Conservation (phyloP, 2,113 vertebrate genomes). For the Platycercus adscitus region DNA sequence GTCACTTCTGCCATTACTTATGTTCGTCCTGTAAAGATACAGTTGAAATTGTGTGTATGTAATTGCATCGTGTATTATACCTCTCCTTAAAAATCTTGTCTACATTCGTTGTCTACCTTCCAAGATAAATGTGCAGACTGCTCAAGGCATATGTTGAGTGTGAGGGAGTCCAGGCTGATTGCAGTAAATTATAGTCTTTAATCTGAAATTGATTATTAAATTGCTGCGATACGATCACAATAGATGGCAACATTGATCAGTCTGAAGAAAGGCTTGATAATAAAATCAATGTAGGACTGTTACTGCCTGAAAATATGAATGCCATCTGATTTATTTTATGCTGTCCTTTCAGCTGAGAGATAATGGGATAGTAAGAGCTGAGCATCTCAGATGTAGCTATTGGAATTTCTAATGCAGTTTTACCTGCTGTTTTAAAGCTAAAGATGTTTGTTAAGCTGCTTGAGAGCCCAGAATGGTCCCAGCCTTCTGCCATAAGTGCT, state of each 20-base stretch:
- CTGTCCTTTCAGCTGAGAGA: not conserved
- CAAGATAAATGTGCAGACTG: not conserved
- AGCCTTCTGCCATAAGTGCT: not conserved
- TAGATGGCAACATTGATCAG: not conserved
- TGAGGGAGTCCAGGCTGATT: not conserved
- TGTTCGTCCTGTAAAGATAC: not conserved
- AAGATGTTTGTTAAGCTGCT: not conserved
- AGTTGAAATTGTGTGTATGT: not conserved
- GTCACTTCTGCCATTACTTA: not conserved
- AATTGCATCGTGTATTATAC: not conserved
- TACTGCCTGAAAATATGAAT: not conserved
- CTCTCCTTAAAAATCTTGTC: not conserved
- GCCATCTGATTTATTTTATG: not conserved
- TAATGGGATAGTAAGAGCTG: not conserved
- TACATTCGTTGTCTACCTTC: not conserved
- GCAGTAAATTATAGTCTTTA: not conserved
- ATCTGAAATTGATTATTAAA: slow-evolving; percentile 41
- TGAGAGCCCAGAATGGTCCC: not conserved
- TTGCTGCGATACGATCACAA: not conserved
- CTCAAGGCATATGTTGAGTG: not conserved
- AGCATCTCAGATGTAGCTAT: not conserved
- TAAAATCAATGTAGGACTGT: not conserved
- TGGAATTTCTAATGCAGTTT: not conserved
- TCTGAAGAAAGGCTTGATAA: slow-evolving; percentile 15
- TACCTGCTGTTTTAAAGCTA: not conserved